phyloP scores from a whole-genome alignment of 2,888 invertebrate species.

The Nudaria mundana region DNA sequence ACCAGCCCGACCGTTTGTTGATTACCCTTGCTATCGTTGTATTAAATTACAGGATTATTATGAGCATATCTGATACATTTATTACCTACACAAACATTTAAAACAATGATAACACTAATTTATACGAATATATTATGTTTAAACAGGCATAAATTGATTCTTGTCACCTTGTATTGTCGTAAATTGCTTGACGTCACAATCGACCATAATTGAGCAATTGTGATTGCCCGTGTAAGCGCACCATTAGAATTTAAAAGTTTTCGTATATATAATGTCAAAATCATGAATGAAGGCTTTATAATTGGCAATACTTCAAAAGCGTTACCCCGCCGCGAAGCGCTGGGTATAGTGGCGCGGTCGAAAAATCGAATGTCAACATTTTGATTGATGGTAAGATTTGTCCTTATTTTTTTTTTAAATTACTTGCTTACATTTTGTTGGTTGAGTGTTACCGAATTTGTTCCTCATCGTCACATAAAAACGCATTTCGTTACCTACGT shows the following conservation, averaged over 20 bases:
- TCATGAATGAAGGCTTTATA: conserved; percentile 13
- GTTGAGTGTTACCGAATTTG: conserved; percentile 37
- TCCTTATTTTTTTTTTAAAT: no score
- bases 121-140: no score
- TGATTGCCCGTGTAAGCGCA: not conserved
- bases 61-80: conserved; percentile 10
- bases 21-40: conserved; percentile 28
- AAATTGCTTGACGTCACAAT: no score
- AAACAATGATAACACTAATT: no score
- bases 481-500: no score
- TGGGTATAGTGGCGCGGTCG: conserved; percentile 28
- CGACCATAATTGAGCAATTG: no score
- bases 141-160: no score
- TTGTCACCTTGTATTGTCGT: no score
- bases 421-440: no score
- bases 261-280: conserved; percentile 9
- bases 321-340: conserved; percentile 35
- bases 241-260: not conserved
- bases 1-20: conserved; percentile 30
- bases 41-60: conserved; percentile 24
- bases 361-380: conserved; percentile 60
- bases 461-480: conserved; percentile 24
- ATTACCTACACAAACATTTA: conserved; percentile 6
- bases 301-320: conserved; percentile 33
- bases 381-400: conserved; percentile 48